Conservation (phyloP, 2,888 invertebrate genomes). For the Apamea crenata region DNA sequence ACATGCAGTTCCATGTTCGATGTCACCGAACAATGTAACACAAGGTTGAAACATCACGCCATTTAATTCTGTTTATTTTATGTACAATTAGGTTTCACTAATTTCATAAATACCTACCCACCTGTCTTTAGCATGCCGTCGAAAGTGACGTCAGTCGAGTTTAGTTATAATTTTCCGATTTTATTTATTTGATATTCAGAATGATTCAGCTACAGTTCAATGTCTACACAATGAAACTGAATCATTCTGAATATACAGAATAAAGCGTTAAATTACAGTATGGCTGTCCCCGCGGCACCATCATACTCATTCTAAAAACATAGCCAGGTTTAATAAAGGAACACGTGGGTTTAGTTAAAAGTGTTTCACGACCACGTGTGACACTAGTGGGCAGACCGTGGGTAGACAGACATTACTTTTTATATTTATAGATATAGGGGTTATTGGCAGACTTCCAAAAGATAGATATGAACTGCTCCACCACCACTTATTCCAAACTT, state of each 20-base stretch:
- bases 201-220: background rate
- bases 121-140: background rate
- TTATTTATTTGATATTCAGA: background rate
- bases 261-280: background rate
- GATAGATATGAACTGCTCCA: background rate
- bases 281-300: too few relatives aligned
- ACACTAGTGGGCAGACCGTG: conserved; percentile 9
- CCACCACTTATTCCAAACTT: background rate
- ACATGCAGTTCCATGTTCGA: conserved; percentile 47
- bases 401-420: conserved; percentile 3
- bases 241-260: background rate
- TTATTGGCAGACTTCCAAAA: conserved; percentile 28
- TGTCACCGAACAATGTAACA: conserved; percentile 28
- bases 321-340: background rate
- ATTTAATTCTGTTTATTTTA: conserved; percentile 25
- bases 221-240: conserved; percentile 1
- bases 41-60: conserved; percentile 56
- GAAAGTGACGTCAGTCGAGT: conserved; percentile 2
- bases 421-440: conserved; percentile 5
- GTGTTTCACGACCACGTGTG: conserved; percentile 15
- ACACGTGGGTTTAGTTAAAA: background rate
- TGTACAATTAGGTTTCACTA: background rate
- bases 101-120: background rate
- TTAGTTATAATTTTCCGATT: background rate
- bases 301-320: background rate